Evolutionary conservation across 1,140 invertebrate genomes (phyloP).

Genomic region (Saccostrea cuccullata): DNA sequence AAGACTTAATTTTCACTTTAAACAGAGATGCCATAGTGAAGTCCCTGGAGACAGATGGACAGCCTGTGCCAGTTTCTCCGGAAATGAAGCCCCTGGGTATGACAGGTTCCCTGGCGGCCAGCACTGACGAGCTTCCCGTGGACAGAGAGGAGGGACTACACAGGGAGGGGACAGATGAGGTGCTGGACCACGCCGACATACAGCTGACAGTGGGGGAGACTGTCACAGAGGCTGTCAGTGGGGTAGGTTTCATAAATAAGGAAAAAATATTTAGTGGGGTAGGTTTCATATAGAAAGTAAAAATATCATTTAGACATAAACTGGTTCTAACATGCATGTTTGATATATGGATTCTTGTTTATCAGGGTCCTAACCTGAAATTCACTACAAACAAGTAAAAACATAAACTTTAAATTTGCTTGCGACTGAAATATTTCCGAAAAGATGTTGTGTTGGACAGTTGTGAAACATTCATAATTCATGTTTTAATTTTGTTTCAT

Average conservation of each 20-base stretch:
- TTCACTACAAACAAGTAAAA: too few species aligned
- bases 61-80: constrained; percentile 78
- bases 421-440: too few species aligned
- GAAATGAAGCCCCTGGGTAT: constrained; percentile 41
- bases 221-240: neutral
- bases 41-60: constrained; percentile 66
- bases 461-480: too few species aligned
- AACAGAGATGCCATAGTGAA: constrained; percentile 86
- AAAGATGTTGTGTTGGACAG: neutral
- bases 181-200: constrained; percentile 62
- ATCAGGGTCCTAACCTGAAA: too few species aligned
- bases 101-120: constrained; percentile 27
- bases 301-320: too few species aligned
- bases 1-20: neutral
- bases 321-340: neutral
- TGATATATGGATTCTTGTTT: too few species aligned
- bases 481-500: neutral
- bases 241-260: neutral
- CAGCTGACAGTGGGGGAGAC: constrained; percentile 53
- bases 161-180: constrained; percentile 58
- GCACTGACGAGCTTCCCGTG: constrained; percentile 25
- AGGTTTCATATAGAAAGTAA: neutral
- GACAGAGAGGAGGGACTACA: neutral
- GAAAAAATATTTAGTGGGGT: neutral
- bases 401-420: too few species aligned